A percentile compares a stretch with the other conserved stretches of the same genome.
These are phyloP conservation scores for Drosophila pseudotakahashii DNA, from an alignment of 2,888 invertebrate species.

Conservation along the genomic window DNA sequence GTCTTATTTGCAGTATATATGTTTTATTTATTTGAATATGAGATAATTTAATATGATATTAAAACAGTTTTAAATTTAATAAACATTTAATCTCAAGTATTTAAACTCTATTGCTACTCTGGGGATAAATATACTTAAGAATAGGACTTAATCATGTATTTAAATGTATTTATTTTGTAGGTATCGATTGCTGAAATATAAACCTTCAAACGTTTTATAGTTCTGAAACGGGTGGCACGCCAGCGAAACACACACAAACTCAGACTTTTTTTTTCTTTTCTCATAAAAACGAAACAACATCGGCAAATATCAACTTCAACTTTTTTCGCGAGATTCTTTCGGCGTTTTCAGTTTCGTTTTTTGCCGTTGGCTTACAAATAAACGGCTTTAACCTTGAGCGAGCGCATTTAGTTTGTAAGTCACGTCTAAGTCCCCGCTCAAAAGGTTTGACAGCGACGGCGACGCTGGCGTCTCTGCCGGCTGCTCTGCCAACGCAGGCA, in stretches of 20 bases:
- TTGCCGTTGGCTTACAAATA: constrained; percentile 69
- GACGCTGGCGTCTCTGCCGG: constrained; percentile 16
- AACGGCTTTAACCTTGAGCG: constrained; percentile 81
- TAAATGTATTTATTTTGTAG: too few species aligned
- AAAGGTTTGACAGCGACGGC: constrained; percentile 54
- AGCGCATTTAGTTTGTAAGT: constrained; percentile 83
- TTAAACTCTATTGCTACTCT: too few species aligned
- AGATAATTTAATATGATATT: too few species aligned
- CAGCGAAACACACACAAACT: constrained; percentile 12
- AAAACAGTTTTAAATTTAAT: too few species aligned
- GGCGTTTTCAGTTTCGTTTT: constrained; percentile 71
- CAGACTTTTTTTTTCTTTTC: constrained; percentile 13
- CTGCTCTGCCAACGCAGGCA: constrained; percentile 23
- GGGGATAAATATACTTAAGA: too few species aligned
- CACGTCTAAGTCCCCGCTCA: constrained; percentile 80
- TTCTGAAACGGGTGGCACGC: constrained; percentile 32
- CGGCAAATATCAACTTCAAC: constrained; percentile 51
- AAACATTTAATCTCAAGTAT: too few species aligned
- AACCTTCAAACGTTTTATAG: constrained; percentile 21
- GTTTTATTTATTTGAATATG: too few species aligned
- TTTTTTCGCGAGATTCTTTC: constrained; percentile 68
- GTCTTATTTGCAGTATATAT: too few species aligned
- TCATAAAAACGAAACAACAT: constrained; percentile 43
- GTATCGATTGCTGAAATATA: neutral
- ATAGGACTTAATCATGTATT: too few species aligned